Evolutionary conservation across 2,113 vertebrate species (phyloP), one percentile per base, ranked within the genome.

Genomic region (Spizaetus ornatus): DNA sequence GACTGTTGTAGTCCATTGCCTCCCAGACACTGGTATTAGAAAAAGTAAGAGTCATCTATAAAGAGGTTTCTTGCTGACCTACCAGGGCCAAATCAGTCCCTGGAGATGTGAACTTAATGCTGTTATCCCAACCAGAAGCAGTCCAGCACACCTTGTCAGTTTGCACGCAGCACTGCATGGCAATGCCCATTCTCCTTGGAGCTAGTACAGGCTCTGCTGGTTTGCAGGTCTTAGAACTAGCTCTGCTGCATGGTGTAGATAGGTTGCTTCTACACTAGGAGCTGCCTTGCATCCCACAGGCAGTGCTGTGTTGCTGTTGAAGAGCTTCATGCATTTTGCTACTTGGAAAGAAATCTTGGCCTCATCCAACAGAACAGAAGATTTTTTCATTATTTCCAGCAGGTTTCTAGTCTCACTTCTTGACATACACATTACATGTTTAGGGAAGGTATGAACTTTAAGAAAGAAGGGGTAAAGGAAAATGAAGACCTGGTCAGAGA

Each of bases 161-260:
- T 23, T 61, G 23, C 23, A 18, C 1, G 0, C 27, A 61, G 40
- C 32, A 22, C 38, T 34, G 48, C 9, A 6, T 34, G 23, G 16
- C 0, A 1, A 59, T 43, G 16, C 4, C 2, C 7, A 0, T 47
- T 86, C 71, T 76, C 59, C 38, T 34, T 31, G 59, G 25, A 45
- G 16, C 10, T 48, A 65, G 6, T 5, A 22, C 0, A 0, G 31
- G 11, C 19, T 71, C 22, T 6, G 6, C 10, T 11, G 6, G 9
- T 83, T 32, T 77, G 88, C 58, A 83, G 42, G 27, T 38, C 43
- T 29, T 48, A 13, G 53, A 81, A 16, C 26, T 82, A 65, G 34
- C 15, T 50, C 56, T 7, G 1, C 13, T 40, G 32, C 43, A 9
- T 11, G 29, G 23, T 85, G 31, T 9, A 21, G 21, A 26, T 59